Conservation (phyloP, 2,797 vertebrate species). For the Gallirallus australis region DNA sequence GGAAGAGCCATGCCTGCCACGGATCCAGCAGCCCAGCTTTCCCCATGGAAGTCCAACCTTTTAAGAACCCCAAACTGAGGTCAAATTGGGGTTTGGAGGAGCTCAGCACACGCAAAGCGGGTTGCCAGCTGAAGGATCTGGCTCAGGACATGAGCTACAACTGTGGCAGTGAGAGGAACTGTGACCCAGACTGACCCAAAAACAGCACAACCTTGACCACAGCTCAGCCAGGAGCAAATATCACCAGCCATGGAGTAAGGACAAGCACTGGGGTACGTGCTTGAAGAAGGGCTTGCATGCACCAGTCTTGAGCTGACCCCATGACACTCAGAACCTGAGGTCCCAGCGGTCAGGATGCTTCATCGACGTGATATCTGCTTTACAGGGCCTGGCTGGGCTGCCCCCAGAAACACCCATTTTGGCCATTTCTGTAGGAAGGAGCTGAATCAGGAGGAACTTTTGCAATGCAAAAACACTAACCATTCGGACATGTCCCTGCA, state of each 20-base stretch:
- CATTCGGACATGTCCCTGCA: neutral
- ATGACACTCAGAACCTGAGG: neutral
- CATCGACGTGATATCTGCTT: neutral
- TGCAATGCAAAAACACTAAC: neutral
- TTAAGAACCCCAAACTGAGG: neutral
- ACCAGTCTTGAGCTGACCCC: neutral
- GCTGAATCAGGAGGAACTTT: neutral
- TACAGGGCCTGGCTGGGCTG: neutral
- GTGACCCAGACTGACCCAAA: neutral
- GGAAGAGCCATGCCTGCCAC: neutral
- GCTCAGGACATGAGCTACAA: neutral
- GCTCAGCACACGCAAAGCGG: neutral
- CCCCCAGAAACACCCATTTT: neutral
- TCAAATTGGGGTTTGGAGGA: neutral
- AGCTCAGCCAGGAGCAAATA: neutral
- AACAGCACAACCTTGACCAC: neutral
- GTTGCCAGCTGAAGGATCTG: neutral
- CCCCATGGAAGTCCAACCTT: neutral
- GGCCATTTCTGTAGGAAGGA: neutral
- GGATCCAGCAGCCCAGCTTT: neutral
- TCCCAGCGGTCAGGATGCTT: neutral
- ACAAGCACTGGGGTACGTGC: neutral
- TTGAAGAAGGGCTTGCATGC: neutral
- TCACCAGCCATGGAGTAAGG: neutral
- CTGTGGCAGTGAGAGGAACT: neutral